phyloP scores from a whole-genome alignment of 2,888 invertebrate genomes.

The Lycia hirtaria region DNA sequence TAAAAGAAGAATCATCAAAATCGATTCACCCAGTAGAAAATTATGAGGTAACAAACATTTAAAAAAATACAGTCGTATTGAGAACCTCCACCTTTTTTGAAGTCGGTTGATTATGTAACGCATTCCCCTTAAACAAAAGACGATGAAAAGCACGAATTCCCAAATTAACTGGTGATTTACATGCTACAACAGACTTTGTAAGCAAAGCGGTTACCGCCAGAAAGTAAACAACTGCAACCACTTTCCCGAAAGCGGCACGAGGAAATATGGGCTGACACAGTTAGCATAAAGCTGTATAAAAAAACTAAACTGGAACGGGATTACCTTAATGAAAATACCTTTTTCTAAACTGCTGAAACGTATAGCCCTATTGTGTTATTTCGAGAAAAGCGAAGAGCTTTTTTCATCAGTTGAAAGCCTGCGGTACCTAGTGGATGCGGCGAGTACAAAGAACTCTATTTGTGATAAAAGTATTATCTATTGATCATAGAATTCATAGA shows the following conservation, averaged over 20 bases:
- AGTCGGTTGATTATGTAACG: no score
- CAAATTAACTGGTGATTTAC: background rate
- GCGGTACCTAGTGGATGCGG: background rate
- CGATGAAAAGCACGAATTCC: background rate
- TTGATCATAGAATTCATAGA: no score
- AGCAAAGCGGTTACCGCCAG: constrained; percentile 5
- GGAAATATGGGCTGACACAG: constrained; percentile 11
- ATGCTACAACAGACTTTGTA: background rate
- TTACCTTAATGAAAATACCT: constrained; percentile 18
- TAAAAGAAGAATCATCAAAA: no score
- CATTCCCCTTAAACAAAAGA: no score
- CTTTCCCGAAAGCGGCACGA: constrained; percentile 9
- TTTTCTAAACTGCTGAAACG: background rate
- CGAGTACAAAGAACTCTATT: background rate
- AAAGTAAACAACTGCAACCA: constrained; percentile 14
- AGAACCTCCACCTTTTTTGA: no score
- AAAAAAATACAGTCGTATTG: no score
- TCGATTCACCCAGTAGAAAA: no score
- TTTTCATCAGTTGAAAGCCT: constrained; percentile 13
- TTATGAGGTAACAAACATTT: no score
- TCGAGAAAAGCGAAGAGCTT: background rate
- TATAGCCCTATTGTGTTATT: constrained; percentile 3
- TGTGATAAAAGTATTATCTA: background rate
- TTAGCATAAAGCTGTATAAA: background rate
- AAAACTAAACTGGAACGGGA: constrained; percentile 2